These are phyloP conservation scores for Rhopilema esculentum DNA, from an alignment of 30 jellyfish, hydroid and myxozoan genomes.

Conservation along the genomic window DNA sequence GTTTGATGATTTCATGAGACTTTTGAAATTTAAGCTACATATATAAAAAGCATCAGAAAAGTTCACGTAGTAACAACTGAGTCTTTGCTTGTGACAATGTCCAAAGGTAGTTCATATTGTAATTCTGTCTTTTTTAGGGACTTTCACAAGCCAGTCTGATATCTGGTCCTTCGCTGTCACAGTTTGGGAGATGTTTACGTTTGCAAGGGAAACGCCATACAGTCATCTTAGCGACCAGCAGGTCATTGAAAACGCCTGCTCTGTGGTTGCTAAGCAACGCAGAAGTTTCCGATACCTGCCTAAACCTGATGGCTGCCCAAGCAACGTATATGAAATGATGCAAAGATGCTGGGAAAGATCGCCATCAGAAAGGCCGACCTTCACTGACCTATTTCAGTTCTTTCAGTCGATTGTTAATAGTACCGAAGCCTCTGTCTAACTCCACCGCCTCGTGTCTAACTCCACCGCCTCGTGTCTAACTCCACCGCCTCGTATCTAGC, in stretches of 20 bases:
- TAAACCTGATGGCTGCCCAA: constrained; percentile 76
- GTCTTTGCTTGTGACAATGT: not conserved
- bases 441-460: not conserved
- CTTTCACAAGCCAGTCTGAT: constrained; percentile 84
- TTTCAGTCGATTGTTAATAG: constrained; percentile 24
- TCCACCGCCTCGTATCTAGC: no score
- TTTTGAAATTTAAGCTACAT: no score
- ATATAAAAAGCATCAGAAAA: no score
- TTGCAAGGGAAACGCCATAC: constrained; percentile 93
- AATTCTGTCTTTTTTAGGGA: constrained; percentile 51
- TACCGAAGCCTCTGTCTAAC: constrained; percentile 45
- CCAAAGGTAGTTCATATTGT: not conserved
- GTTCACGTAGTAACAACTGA: no score
- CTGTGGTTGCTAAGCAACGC: constrained; percentile 69
- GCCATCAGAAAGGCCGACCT: constrained; percentile 83
- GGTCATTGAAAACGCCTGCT: constrained; percentile 91
- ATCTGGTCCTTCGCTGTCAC: constrained; percentile 96
- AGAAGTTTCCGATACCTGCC: constrained; percentile 47
- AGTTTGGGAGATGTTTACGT: constrained; percentile 92
- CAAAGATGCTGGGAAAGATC: constrained; percentile 77
- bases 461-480: no score
- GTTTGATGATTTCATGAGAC: no score
- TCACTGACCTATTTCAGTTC: constrained; percentile 32
- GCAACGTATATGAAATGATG: constrained; percentile 63
- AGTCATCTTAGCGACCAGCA: constrained; percentile 74